These are phyloP conservation scores for Sinelater perroti DNA, from an alignment of 2,888 invertebrate species.

Conservation along the genomic window DNA sequence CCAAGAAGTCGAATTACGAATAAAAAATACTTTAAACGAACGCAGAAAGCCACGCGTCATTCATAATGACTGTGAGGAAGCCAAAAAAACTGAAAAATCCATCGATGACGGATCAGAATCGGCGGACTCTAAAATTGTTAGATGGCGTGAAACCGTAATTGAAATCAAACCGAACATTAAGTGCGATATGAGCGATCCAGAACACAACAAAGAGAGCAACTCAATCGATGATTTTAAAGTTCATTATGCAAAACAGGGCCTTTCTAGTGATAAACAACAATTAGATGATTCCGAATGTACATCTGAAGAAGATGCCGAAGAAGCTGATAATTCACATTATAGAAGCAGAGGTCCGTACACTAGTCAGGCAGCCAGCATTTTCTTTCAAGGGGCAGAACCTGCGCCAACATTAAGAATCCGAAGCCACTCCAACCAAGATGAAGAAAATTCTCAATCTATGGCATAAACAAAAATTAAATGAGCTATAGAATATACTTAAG, in stretches of 20 bases:
- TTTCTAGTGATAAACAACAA: not conserved
- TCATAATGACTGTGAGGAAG: not conserved
- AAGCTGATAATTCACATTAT: not conserved
- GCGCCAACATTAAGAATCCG: slow-evolving; percentile 40
- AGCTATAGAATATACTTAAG: no score
- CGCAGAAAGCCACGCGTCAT: not conserved
- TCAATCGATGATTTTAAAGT: slow-evolving; percentile 6
- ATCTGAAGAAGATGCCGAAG: not conserved
- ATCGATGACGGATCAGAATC: slow-evolving; percentile 1
- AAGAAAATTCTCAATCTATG: no score
- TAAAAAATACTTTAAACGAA: not conserved
- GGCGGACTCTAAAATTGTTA: slow-evolving; percentile 22
- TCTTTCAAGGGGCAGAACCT: slow-evolving; percentile 50
- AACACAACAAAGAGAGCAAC: slow-evolving; percentile 2
- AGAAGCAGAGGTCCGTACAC: slow-evolving; percentile 43
- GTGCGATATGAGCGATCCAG: not conserved
- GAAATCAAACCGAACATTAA: not conserved
- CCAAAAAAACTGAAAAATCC: not conserved
- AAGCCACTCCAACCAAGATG: no score
- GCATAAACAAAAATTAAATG: no score
- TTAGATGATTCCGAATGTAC: slow-evolving; percentile 13
- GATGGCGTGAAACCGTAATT: slow-evolving; percentile 13
- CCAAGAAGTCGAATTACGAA: not conserved
- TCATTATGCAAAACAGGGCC: not conserved
- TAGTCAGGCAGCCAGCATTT: slow-evolving; percentile 56